Percentiles rank a stretch among this genome's conserved stretches.
Conservation (phyloP, 2,888 invertebrate genomes). For the Gerris lacustris region DNA sequence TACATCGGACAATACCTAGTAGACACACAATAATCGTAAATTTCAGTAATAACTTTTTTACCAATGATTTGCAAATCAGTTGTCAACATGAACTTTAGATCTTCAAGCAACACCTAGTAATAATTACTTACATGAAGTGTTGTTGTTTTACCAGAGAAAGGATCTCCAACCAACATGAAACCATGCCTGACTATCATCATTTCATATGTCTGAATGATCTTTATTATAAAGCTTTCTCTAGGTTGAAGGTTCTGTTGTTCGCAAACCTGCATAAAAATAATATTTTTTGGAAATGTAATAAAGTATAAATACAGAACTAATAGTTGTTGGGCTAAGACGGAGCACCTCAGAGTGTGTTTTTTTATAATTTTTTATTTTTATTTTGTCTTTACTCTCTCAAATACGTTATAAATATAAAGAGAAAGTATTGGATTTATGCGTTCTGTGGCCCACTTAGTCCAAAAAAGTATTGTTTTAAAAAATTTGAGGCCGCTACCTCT, state of each 20-base stretch:
- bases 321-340: not conserved
- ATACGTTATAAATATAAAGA: too few species aligned
- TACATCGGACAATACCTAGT: constrained; percentile 53
- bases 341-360: not conserved
- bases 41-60: too few species aligned
- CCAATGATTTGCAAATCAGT: too few species aligned
- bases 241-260: constrained; percentile 57
- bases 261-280: constrained; percentile 40
- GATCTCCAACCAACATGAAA: constrained; percentile 81
- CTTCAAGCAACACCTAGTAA: too few species aligned
- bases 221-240: constrained; percentile 50
- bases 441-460: too few species aligned
- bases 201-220: constrained; percentile 84
- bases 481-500: too few species aligned
- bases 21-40: not conserved
- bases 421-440: too few species aligned
- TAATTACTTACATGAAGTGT: constrained; percentile 45
- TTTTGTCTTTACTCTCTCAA: too few species aligned
- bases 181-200: constrained; percentile 91
- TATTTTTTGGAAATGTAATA: not conserved
- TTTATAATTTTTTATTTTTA: too few species aligned
- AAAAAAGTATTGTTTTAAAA: too few species aligned
- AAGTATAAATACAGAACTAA: not conserved
- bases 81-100: too few species aligned
- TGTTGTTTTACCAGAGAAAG: constrained; percentile 69